A percentile compares a stretch with the other conserved stretches of the same genome.
Evolutionary conservation across 2,888 invertebrate genomes (phyloP).

Genomic region (Drosophila acutilabella): DNA sequence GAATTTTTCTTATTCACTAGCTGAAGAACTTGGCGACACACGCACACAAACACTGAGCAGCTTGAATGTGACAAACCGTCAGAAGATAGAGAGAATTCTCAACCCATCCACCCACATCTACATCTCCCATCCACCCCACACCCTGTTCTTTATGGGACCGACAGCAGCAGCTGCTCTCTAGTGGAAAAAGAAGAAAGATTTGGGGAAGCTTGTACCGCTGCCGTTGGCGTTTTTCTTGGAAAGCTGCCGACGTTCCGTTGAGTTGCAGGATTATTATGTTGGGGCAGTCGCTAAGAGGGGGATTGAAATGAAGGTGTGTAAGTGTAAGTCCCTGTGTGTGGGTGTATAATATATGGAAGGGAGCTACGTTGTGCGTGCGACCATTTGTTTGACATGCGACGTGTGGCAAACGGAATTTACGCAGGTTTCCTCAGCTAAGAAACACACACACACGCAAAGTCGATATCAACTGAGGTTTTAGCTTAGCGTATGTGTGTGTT

Average conservation of each 20-base stretch:
- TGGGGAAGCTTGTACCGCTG: slow-evolving; percentile 46
- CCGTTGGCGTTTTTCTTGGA: slow-evolving; percentile 70
- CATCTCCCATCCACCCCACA: neutral
- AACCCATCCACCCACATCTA: neutral
- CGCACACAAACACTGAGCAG: slow-evolving; percentile 34
- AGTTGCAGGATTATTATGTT: slow-evolving; percentile 76
- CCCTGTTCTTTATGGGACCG: slow-evolving; percentile 40
- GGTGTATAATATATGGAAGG: slow-evolving; percentile 11
- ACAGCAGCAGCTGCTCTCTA: slow-evolving; percentile 73
- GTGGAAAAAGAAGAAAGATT: slow-evolving; percentile 2
- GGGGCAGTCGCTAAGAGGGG: slow-evolving; percentile 56
- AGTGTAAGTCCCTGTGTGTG: slow-evolving; percentile 3
- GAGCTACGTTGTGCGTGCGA: slow-evolving; percentile 56
- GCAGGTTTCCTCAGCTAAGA: slow-evolving; percentile 53
- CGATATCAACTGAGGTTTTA: slow-evolving; percentile 45
- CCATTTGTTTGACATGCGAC: slow-evolving; percentile 80
- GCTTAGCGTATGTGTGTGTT: slow-evolving; percentile 17
- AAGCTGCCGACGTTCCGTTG: slow-evolving; percentile 73
- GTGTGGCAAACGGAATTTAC: slow-evolving; percentile 76
- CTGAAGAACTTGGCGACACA: slow-evolving; percentile 54
- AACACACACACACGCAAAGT: neutral
- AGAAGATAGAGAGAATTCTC: slow-evolving; percentile 5
- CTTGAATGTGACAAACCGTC: slow-evolving; percentile 73
- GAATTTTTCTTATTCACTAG: slow-evolving; percentile 70
- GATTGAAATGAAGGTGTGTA: slow-evolving; percentile 14